Base-by-base conservation (phyloP, 2,113 vertebrate species). In the Antechinus stuartii region DNA sequence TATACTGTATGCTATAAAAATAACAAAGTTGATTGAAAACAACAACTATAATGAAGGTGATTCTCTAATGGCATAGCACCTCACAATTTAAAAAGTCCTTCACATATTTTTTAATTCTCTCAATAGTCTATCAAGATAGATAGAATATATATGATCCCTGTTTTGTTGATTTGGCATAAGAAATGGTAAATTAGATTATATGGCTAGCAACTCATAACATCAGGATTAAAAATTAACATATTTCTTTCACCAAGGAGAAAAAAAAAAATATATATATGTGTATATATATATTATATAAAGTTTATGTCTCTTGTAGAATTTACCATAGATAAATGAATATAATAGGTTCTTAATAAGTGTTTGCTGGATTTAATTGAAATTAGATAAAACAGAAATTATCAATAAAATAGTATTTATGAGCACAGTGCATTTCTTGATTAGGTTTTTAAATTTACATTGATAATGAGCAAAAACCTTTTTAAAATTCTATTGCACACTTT, bases 291-390 rank as follows among this genome's bases (percentile, higher is more conserved):
- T 84, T 23, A 84, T 3, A 84, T 84, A 84, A 84, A 84, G 19
- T 23, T 42, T 84, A 1, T 22, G n/a, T 42, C 68, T 84, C 16
- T 84, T 84, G 19, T 23, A 84, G 16, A 84, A 42, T 84, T 7
- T 23, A 84, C n/a, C 35, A 84, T 84, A 42, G 7, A 84, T 22
- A n/a, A 42, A 3, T 23, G 19, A 1, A 84, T 42, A 84, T 42
- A 84, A 23, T 42, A 84, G 14, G 68, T 26, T 84, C 68, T 84
- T 42, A 84, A 42, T 42, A 42, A 84, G 16, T 42, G 35, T 84
- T 42, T 84, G n/a, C 19, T 42, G 19, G n/a, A 84, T 96, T 94
- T 90, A 91, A n/a, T 16, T 92, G 35, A 94, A 94, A 91, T 94
- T 92, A 95, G 90, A 56, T 46, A 91, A 92, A 90, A 0, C 8